A percentile compares a stretch with the other conserved stretches of the same genome.
Evolutionary conservation across 2,888 invertebrate species (phyloP).

Genomic region (Scelioninae gen. 1): DNA sequence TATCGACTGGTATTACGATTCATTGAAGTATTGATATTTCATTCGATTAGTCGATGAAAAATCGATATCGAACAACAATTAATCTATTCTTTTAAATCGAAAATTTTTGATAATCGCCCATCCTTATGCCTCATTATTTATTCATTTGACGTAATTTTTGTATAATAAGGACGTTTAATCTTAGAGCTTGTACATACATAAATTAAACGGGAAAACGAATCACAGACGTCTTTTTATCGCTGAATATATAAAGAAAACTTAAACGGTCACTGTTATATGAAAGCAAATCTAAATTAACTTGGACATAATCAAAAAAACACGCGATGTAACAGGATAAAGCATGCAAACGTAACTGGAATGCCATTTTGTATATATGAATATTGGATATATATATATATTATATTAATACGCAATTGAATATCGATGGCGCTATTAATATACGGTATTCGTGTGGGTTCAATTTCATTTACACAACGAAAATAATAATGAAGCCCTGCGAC

Average conservation of each 20-base stretch:
- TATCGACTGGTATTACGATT: too few species aligned
- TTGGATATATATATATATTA: constrained; percentile 9
- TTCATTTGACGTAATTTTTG: too few species aligned
- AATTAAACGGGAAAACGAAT: constrained; percentile 19
- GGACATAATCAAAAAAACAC: constrained; percentile 31
- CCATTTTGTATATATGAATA: constrained; percentile 37
- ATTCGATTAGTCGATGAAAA: too few species aligned
- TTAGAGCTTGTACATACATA: constrained; percentile 23
- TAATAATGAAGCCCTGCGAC: constrained; percentile 30
- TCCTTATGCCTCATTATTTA: too few species aligned
- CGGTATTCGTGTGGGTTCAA: constrained; percentile 4
- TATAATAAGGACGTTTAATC: constrained; percentile 31
- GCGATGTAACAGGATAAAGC: constrained; percentile 23
- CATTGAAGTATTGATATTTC: too few species aligned
- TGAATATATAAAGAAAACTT: constrained; percentile 3
- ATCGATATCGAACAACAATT: too few species aligned
- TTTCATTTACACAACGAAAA: constrained; percentile 50
- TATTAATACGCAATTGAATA: constrained; percentile 8
- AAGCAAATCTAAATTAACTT: neutral
- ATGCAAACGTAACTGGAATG: constrained; percentile 39
- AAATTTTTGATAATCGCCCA: too few species aligned
- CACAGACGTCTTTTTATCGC: constrained; percentile 17
- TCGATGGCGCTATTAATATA: constrained; percentile 1
- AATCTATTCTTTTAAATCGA: too few species aligned
- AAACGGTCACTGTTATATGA: constrained; percentile 5